Percentiles rank a stretch among this genome's conserved stretches.
Conservation (phyloP, 2,888 invertebrate species). For the Drosophila maculinotata region DNA sequence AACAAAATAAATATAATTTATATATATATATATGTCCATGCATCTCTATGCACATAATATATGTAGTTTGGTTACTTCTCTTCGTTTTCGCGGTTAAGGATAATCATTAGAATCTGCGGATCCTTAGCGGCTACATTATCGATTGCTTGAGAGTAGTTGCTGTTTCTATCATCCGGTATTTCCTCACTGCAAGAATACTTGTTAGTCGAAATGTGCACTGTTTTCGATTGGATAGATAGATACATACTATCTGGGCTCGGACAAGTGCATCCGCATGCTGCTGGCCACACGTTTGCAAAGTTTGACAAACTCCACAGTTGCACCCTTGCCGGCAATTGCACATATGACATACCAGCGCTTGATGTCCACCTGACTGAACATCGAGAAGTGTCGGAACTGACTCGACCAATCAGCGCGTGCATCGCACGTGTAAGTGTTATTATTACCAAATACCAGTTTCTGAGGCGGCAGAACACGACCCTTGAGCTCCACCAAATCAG, state of each 20-base stretch:
- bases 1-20: background rate
- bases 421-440: constrained; percentile 63
- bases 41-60: too few relatives aligned
- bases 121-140: constrained; percentile 86
- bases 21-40: background rate
- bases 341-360: constrained; percentile 85
- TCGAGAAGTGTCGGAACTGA: constrained; percentile 86
- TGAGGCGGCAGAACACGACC: constrained; percentile 89
- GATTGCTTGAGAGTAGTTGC: constrained; percentile 87
- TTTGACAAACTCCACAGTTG: constrained; percentile 81
- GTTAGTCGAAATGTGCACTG: background rate
- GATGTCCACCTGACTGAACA: constrained; percentile 83
- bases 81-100: constrained; percentile 89
- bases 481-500: constrained; percentile 87
- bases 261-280: constrained; percentile 85
- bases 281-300: constrained; percentile 83
- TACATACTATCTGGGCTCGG: constrained; percentile 84
- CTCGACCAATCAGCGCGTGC: constrained; percentile 91
- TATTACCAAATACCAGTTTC: constrained; percentile 87
- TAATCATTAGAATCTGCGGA: constrained; percentile 89
- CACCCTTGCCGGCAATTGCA: too few relatives aligned
- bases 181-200: constrained; percentile 65
- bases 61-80: constrained; percentile 87
- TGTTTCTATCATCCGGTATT: constrained; percentile 87
- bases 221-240: background rate